Evolutionary conservation across 2,888 invertebrate genomes (phyloP).

Genomic region (Pimpla rufipes): DNA sequence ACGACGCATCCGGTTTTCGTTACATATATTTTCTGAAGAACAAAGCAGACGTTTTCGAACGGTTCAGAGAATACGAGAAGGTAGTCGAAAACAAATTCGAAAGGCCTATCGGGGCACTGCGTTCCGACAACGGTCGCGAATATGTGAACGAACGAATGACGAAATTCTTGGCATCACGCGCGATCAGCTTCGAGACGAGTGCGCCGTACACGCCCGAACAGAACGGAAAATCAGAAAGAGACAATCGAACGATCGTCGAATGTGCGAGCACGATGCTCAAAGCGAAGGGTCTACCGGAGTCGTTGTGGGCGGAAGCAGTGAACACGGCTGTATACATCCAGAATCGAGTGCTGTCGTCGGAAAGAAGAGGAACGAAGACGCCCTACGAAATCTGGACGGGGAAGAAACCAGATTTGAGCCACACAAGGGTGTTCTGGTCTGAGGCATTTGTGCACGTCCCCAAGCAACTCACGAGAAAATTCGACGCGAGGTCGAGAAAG

Average conservation of each 20-base stretch:
- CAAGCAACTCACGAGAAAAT: slow-evolving; percentile 60
- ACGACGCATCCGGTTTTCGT: slow-evolving; percentile 60
- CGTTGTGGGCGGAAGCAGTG: slow-evolving; percentile 74
- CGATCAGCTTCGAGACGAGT: slow-evolving; percentile 70
- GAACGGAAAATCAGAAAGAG: slow-evolving; percentile 75
- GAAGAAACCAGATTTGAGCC: slow-evolving; percentile 62
- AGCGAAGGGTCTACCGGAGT: slow-evolving; percentile 43
- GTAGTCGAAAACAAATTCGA: slow-evolving; percentile 45
- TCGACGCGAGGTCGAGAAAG: slow-evolving; percentile 69
- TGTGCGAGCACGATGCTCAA: slow-evolving; percentile 72
- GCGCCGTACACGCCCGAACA: slow-evolving; percentile 74
- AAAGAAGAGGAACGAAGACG: slow-evolving; percentile 24
- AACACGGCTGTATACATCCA: slow-evolving; percentile 59
- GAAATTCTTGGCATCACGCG: slow-evolving; percentile 62
- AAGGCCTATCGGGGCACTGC: slow-evolving; percentile 24
- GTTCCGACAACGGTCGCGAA: slow-evolving; percentile 40
- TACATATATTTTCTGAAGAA: slow-evolving; percentile 52
- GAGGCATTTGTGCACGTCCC: slow-evolving; percentile 63
- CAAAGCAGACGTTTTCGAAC: slow-evolving; percentile 57
- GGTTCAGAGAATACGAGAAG: slow-evolving; percentile 50
- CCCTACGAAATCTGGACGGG: slow-evolving; percentile 70
- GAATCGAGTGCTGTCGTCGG: background rate
- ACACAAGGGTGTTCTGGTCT: slow-evolving; percentile 63
- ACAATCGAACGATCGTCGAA: slow-evolving; percentile 75
- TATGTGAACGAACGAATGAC: slow-evolving; percentile 28